Percentiles rank a stretch among this genome's conserved stretches.
These are phyloP conservation scores for Baronia brevicornis DNA, from an alignment of 2,888 invertebrate species.

Conservation along the genomic window DNA sequence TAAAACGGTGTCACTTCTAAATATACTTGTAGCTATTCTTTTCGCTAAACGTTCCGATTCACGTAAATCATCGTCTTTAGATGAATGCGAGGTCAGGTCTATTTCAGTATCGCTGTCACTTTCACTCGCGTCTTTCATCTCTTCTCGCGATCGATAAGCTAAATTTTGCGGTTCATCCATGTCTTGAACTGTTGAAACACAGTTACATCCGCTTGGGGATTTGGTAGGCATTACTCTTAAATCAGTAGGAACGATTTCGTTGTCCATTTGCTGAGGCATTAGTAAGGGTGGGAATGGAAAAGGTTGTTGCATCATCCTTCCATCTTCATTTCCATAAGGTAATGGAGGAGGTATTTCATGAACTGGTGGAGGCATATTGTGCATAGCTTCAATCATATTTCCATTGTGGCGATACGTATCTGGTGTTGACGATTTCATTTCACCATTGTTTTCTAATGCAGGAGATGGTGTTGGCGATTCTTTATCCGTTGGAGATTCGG, in stretches of 20 bases:
- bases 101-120: conserved; percentile 70
- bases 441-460: conserved; percentile 39
- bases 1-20: conserved; percentile 58
- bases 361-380: conserved; percentile 29
- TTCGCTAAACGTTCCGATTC: conserved; percentile 61
- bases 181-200: conserved; percentile 29
- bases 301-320: conserved; percentile 46
- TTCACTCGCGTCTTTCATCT: conserved; percentile 46
- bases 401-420: conserved; percentile 51
- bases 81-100: conserved; percentile 66
- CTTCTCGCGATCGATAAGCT: conserved; percentile 46
- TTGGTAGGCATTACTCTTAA: conserved; percentile 52
- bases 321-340: conserved; percentile 44
- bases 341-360: conserved; percentile 51
- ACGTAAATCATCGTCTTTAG: conserved; percentile 64
- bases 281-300: conserved; percentile 54
- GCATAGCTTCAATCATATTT: conserved; percentile 35
- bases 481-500: conserved; percentile 58
- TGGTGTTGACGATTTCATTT: conserved; percentile 50
- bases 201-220: conserved; percentile 42
- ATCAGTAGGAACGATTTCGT: conserved; percentile 59
- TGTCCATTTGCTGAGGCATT: conserved; percentile 46
- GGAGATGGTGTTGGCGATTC: conserved; percentile 53
- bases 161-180: conserved; percentile 57
- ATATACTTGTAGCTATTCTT: conserved; percentile 63